A percentile compares a stretch with the other conserved stretches of the same genome.
phyloP scores from a whole-genome alignment of 2,113 vertebrate species.

The Tragelaphus imberbis region DNA sequence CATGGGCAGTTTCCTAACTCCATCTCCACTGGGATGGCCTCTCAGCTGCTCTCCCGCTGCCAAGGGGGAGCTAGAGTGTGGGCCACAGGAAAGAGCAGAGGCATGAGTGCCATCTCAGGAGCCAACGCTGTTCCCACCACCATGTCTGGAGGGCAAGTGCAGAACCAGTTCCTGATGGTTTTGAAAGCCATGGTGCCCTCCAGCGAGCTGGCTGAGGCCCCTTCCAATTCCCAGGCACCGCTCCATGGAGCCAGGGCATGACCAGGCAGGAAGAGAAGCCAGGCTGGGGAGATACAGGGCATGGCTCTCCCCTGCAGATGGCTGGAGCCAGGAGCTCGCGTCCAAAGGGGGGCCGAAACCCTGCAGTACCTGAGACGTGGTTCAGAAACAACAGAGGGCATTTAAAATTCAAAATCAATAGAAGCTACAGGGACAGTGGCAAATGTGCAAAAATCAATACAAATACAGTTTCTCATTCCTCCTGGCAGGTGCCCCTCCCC shows the following conservation, averaged over 20 bases:
- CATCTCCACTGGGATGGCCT: fast-evolving
- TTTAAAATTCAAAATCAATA: background rate
- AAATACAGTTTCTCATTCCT: background rate
- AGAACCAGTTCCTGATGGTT: background rate
- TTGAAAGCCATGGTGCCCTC: background rate
- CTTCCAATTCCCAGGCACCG: background rate
- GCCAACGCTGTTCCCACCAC: no score
- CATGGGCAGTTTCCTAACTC: no score
- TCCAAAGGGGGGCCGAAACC: background rate
- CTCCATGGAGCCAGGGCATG: background rate
- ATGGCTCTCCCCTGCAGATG: background rate
- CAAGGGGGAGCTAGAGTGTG: fast-evolving
- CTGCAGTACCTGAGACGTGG: background rate
- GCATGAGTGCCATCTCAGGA: background rate
- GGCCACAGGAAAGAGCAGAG: background rate
- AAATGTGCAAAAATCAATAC: background rate
- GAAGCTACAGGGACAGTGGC: background rate
- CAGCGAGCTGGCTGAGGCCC: background rate
- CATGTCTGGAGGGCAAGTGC: background rate
- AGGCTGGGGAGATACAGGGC: background rate
- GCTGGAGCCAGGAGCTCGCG: background rate
- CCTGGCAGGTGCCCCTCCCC: background rate
- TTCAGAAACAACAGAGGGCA: background rate
- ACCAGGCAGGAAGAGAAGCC: background rate
- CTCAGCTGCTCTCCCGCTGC: background rate